These are phyloP conservation scores for Notamacropus eugenii DNA, from an alignment of 2,797 vertebrate species.

Conservation along the genomic window DNA sequence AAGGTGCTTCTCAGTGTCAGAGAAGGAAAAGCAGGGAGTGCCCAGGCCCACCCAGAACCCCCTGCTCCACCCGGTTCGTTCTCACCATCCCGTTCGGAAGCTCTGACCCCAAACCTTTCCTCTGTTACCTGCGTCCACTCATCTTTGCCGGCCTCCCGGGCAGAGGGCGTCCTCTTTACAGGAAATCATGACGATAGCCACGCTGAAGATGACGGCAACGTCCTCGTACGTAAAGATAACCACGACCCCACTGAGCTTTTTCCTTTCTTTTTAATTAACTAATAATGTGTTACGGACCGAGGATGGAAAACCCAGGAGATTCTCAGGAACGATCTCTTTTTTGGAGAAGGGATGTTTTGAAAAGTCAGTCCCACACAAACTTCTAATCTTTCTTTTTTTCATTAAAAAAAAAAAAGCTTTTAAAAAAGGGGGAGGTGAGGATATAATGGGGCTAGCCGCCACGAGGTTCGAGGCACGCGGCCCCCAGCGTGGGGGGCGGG, in stretches of 20 bases:
- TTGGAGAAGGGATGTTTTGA: neutral
- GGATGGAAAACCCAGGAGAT: neutral
- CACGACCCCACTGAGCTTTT: neutral
- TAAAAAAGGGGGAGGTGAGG: rapidly evolving
- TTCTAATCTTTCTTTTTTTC: neutral
- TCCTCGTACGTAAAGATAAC: neutral
- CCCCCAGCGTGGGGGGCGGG: too few species aligned
- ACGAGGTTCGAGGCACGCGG: neutral
- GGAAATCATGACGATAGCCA: neutral
- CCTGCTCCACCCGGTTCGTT: neutral
- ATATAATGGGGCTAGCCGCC: rapidly evolving
- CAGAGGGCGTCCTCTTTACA: neutral
- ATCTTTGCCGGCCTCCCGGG: neutral
- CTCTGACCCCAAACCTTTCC: neutral
- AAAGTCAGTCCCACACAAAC: neutral
- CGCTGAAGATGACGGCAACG: neutral
- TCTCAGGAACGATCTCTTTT: neutral
- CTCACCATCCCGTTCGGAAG: neutral
- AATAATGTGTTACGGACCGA: neutral
- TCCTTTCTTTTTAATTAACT: neutral
- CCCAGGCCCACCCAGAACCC: neutral
- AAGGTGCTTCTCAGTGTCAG: neutral
- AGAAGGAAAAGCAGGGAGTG: neutral
- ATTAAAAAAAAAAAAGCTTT: neutral
- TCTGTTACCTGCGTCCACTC: neutral